Conservation (phyloP, 2,113 vertebrate species). For the Ibidorhyncha struthersii region DNA sequence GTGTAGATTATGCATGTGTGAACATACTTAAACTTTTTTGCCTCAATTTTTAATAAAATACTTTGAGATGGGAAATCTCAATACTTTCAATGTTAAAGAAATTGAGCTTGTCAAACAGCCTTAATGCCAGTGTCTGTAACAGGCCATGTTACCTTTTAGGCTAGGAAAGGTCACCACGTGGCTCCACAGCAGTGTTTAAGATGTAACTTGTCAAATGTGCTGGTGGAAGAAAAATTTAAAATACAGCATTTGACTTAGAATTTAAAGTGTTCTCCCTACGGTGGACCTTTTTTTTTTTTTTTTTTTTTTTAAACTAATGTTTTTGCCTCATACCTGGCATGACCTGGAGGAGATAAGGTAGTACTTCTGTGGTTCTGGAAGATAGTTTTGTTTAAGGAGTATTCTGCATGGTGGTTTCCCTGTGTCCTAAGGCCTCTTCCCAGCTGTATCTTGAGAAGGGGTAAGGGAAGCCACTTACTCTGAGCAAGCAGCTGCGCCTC, state of each 20-base stretch:
- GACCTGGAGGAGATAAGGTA: not conserved
- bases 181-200: not conserved
- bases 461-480: not conserved
- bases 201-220: not conserved
- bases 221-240: not conserved
- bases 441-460: not conserved
- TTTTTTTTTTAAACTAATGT: not conserved
- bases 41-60: not conserved
- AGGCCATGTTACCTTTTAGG: not conserved
- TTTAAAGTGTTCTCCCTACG: not conserved
- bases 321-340: not conserved
- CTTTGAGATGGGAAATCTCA: not conserved
- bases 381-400: not conserved
- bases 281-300: accelerated
- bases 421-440: not conserved
- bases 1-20: not conserved
- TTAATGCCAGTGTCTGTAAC: not conserved
- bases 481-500: not conserved
- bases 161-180: not conserved
- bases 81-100: not conserved
- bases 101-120: not conserved
- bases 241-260: not conserved
- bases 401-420: not conserved
- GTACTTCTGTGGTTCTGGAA: not conserved
- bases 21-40: not conserved